These are phyloP conservation scores for Rhaphigaster nebulosa DNA, from an alignment of 2,888 invertebrate genomes.

Conservation along the genomic window DNA sequence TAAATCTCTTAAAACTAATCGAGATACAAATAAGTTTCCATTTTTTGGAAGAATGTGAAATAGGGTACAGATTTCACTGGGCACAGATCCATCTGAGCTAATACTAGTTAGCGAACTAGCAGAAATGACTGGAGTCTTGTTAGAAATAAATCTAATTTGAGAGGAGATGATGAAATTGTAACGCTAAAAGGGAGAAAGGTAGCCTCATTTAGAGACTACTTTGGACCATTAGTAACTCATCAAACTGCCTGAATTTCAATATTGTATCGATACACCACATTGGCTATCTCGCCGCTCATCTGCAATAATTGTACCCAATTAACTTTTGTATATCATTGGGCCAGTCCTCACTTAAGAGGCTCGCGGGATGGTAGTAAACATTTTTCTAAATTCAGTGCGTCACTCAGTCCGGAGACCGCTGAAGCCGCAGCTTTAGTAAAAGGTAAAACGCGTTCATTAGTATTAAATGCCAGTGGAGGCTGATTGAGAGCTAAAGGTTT, in stretches of 20 bases:
- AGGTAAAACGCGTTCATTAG: too few species aligned
- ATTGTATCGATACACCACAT: neutral
- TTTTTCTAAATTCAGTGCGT: neutral
- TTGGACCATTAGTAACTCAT: neutral
- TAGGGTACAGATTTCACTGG: too few species aligned
- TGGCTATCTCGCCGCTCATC: neutral
- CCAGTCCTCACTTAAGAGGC: neutral
- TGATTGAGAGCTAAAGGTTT: too few species aligned
- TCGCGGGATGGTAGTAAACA: neutral
- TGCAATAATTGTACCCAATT: neutral
- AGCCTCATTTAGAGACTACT: neutral
- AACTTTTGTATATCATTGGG: neutral
- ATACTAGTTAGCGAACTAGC: neutral
- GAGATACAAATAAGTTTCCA: too few species aligned
- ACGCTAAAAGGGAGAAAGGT: slow-evolving; percentile 12
- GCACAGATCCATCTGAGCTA: too few species aligned
- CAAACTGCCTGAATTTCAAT: neutral
- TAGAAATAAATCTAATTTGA: neutral
- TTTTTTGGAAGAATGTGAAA: too few species aligned
- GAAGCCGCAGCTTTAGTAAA: too few species aligned
- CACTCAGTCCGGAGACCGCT: too few species aligned
- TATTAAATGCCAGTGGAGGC: too few species aligned
- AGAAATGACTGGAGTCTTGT: neutral
- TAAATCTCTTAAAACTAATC: too few species aligned
- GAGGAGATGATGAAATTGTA: neutral